These are phyloP conservation scores for Lycophotia porphyrea DNA, from an alignment of 2,888 invertebrate species.

Conservation along the genomic window DNA sequence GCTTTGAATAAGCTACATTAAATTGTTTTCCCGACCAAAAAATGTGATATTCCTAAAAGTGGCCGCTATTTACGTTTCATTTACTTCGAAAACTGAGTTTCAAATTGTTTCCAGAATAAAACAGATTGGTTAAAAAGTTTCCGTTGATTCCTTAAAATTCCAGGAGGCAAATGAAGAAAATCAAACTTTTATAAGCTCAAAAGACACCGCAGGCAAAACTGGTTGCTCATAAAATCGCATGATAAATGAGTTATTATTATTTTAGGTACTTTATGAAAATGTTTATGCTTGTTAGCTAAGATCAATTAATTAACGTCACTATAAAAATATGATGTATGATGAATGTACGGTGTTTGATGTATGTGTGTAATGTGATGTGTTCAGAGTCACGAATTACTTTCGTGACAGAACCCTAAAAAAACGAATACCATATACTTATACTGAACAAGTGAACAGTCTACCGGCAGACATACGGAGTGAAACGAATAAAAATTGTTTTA, in stretches of 20 bases:
- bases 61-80: slow-evolving; percentile 36
- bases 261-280: slow-evolving; percentile 4
- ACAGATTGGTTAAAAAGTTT: slow-evolving; percentile 55
- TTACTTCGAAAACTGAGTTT: slow-evolving; percentile 33
- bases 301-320: slow-evolving; percentile 18
- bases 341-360: too few relatives aligned
- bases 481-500: too few relatives aligned
- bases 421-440: too few relatives aligned
- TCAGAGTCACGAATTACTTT: too few relatives aligned
- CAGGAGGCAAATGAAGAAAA: slow-evolving; percentile 36
- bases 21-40: slow-evolving; percentile 27
- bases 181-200: slow-evolving; percentile 32
- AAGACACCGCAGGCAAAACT: not conserved
- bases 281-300: slow-evolving; percentile 1
- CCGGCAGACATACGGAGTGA: too few relatives aligned
- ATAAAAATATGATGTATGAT: slow-evolving; percentile 14
- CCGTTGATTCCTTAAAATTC: slow-evolving; percentile 39
- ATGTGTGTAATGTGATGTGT: too few relatives aligned
- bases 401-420: too few relatives aligned
- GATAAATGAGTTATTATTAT: slow-evolving; percentile 23
- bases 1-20: slow-evolving; percentile 26
- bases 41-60: slow-evolving; percentile 22
- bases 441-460: too few relatives aligned
- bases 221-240: slow-evolving; percentile 3
- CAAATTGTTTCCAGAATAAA: slow-evolving; percentile 38